A percentile compares a stretch with the other conserved stretches of the same genome.
Conservation (phyloP, 2,113 vertebrate genomes). For the Hydropotes inermis region DNA sequence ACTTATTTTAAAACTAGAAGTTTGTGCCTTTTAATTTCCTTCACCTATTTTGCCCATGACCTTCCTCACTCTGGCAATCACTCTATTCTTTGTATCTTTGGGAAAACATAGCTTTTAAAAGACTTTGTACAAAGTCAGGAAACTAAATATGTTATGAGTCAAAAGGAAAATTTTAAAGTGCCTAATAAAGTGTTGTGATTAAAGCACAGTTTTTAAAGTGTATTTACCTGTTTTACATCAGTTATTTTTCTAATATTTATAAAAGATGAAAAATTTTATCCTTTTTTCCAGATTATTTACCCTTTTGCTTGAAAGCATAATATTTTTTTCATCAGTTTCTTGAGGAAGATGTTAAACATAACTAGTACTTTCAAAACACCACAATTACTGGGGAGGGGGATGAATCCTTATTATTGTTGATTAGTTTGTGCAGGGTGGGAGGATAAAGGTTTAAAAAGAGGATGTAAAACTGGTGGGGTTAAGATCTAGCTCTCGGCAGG, state of each 20-base stretch:
- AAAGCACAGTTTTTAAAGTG: constrained; percentile 14
- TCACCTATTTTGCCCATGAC: neutral
- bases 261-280: constrained; percentile 29
- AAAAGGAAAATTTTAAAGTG: neutral
- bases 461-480: neutral
- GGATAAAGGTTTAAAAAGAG: constrained; percentile 23
- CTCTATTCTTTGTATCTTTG: neutral
- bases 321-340: constrained; percentile 17
- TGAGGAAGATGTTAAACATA: neutral
- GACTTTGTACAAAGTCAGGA: neutral
- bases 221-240: neutral
- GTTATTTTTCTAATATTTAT: neutral
- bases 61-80: neutral
- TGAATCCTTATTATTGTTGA: neutral
- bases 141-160: neutral
- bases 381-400: neutral
- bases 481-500: neutral
- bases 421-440: neutral
- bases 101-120: neutral
- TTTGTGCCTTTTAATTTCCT: neutral
- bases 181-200: neutral
- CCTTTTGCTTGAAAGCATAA: neutral
- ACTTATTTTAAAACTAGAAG: neutral
- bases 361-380: neutral
- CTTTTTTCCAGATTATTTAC: neutral